Evolutionary conservation across 2,888 invertebrate species (phyloP).

Genomic region (Lithosia quadra): DNA sequence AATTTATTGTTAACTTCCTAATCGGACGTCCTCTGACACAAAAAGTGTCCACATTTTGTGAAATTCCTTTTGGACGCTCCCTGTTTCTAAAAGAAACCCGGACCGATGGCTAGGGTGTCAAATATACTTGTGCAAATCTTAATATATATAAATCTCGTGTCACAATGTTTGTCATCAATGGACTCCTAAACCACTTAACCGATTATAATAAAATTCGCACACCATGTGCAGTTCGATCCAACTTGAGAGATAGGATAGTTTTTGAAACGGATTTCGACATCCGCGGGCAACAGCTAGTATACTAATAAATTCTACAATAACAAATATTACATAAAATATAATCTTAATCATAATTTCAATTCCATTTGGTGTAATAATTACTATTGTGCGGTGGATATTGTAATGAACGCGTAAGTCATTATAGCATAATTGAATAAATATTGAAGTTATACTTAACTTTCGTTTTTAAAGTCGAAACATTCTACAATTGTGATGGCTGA

Average conservation of each 20-base stretch:
- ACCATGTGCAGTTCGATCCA: no score
- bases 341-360: background rate
- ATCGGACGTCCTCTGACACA: no score
- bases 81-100: no score
- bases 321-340: background rate
- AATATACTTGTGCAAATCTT: background rate
- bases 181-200: no score
- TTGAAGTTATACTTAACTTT: conserved; percentile 12
- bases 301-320: background rate
- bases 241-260: no score
- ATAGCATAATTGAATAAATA: conserved; percentile 14
- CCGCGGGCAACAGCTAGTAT: no score
- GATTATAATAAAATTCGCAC: no score
- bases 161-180: no score
- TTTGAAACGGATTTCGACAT: no score
- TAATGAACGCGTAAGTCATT: conserved; percentile 3
- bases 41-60: background rate
- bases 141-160: no score
- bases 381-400: background rate
- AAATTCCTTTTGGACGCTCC: background rate
- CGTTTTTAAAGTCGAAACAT: conserved; percentile 2
- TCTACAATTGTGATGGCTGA: conserved; percentile 1
- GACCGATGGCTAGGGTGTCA: background rate
- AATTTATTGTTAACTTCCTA: no score
- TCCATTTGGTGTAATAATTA: background rate